Evolutionary conservation across 2,797 vertebrate genomes (phyloP).

Genomic region (Xerus rutilus): DNA sequence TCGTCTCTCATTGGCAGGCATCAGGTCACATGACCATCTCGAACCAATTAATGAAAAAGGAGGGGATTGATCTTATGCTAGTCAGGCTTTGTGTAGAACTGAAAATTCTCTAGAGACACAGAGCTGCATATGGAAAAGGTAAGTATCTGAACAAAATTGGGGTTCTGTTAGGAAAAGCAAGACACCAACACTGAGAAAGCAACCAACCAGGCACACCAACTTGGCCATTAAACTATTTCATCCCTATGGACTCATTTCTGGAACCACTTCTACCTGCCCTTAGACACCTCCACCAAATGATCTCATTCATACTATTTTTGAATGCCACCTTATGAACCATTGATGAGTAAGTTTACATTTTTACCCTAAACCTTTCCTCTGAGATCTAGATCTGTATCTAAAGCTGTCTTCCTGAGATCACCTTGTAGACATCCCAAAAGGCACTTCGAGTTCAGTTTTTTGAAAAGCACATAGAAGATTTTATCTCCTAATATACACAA

Average conservation of each 20-base stretch:
- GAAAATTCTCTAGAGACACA: not conserved
- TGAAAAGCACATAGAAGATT: not conserved
- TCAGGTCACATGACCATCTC: not conserved
- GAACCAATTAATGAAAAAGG: not conserved
- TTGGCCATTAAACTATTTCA: not conserved
- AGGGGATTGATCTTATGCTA: not conserved
- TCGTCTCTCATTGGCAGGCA: not conserved
- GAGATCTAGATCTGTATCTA: not conserved
- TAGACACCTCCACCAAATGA: not conserved
- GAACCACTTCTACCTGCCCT: not conserved
- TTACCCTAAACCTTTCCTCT: not conserved
- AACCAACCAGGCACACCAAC: not conserved
- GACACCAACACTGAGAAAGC: not conserved
- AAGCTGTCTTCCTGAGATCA: not conserved
- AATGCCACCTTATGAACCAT: not conserved
- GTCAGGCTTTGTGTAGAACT: not conserved
- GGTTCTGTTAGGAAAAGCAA: not conserved
- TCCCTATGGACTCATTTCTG: not conserved
- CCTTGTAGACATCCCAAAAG: not conserved
- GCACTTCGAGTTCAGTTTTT: not conserved
- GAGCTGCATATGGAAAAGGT: not conserved
- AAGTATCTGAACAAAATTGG: not conserved
- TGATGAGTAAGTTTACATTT: not conserved
- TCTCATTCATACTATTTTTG: not conserved
- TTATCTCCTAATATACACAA: not conserved